A percentile compares a stretch with the other conserved stretches of the same genome.
These are phyloP conservation scores for Platalea minor DNA, from an alignment of 2,797 vertebrate genomes.

Conservation along the genomic window DNA sequence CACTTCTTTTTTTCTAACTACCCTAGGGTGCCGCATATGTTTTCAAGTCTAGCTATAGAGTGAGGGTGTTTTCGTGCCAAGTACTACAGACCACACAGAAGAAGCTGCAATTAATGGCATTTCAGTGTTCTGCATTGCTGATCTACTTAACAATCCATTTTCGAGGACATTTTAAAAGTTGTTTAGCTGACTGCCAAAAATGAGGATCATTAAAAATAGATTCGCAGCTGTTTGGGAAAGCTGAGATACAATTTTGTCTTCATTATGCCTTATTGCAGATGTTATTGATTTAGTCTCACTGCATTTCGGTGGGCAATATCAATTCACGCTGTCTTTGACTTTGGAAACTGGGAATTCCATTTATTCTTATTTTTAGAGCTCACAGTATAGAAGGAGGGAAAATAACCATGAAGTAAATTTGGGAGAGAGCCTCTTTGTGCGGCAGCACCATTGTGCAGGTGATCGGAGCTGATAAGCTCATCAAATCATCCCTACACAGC, in stretches of 20 bases:
- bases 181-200: constrained; percentile 81
- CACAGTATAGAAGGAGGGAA: background rate
- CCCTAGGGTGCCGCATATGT: constrained; percentile 4
- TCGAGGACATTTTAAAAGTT: constrained; percentile 78
- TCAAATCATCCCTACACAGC: background rate
- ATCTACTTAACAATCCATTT: constrained; percentile 80
- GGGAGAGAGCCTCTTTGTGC: background rate
- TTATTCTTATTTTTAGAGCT: constrained; percentile 54
- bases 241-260: constrained; percentile 82
- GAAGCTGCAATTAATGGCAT: constrained; percentile 72
- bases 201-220: constrained; percentile 83
- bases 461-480: background rate
- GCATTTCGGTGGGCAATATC: constrained; percentile 70
- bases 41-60: background rate
- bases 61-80: constrained; percentile 13
- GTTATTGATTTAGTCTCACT: constrained; percentile 80
- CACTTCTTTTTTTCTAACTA: constrained; percentile 21
- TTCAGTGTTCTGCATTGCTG: constrained; percentile 70
- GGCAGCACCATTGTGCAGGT: background rate
- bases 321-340: constrained; percentile 69
- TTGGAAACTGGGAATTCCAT: constrained; percentile 64
- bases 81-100: constrained; percentile 66
- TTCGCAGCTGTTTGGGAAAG: constrained; percentile 80
- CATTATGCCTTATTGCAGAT: constrained; percentile 84
- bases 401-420: constrained; percentile 2